Base-by-base conservation (phyloP, 2,113 vertebrate species). In the Perca flavescens region DNA sequence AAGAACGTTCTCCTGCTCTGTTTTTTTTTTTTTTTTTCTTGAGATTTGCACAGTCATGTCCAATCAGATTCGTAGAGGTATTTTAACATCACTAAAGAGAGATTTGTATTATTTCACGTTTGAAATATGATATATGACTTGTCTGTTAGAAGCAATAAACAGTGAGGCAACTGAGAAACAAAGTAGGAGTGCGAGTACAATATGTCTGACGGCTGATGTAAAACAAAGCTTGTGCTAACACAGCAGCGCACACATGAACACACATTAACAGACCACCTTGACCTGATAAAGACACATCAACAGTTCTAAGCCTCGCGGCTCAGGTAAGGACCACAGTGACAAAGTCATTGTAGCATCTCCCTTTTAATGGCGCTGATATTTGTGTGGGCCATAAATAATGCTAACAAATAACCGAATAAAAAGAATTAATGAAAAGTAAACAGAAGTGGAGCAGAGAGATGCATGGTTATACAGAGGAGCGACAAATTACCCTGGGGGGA, bases 341-440 rank as follows among this genome's bases (percentile, higher is more conserved):
- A 95, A 95, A 95, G 93, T 94, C 94, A 94, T 87, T 86, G 90
- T 93, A 89, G 85, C 88, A 87, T 91, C 90, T 95, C 90, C 15
- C 13, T 74, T 74, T 88, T 95, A 96, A 97, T 96, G 96, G 96
- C 94, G 95, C 96, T 98, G 97, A 98, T 97, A 98, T 97, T 96
- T 96, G 97, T 96, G 95, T 92, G 83, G 96, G 94, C 95, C 96
- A 98, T 98, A 98, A 97, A 98, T 98, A 98, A 96, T 91, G 82
- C 91, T 92, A 94, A 95, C 92, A 94, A 94, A 96, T 94, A 95
- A 95, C 96, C 89, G 93, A 95, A 96, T 93, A 91, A 81, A 95
- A 97, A 95, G 95, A 95, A 95, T 94, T 93, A 95, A 96, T 95
- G 94, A 94, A 95, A 95, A 87, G 87, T 90, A 90, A 95, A 94